These are phyloP conservation scores for Helleia helle DNA, from an alignment of 2,888 invertebrate species.

Conservation along the genomic window DNA sequence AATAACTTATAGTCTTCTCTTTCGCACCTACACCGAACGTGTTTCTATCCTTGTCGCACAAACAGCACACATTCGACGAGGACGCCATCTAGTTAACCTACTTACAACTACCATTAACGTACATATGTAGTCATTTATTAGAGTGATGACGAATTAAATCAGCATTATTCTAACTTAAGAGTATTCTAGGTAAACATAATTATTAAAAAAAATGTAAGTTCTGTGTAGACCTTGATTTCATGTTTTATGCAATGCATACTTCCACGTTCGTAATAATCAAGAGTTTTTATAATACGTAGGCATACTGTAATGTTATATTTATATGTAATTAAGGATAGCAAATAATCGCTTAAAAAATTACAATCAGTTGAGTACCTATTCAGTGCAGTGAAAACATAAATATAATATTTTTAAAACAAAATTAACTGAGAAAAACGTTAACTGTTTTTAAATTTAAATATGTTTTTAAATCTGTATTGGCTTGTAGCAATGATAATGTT, in stretches of 20 bases:
- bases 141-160: constrained; percentile 14
- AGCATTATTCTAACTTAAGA: constrained; percentile 7
- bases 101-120: constrained; percentile 29
- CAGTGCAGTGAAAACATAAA: too few species aligned
- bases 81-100: constrained; percentile 57
- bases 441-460: too few species aligned
- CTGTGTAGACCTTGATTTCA: constrained; percentile 5
- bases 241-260: constrained; percentile 1
- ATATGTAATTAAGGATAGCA: too few species aligned
- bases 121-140: constrained; percentile 11
- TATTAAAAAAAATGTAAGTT: constrained; percentile 6
- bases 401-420: too few species aligned
- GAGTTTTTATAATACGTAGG: too few species aligned
- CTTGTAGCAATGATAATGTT: too few species aligned
- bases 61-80: constrained; percentile 30
- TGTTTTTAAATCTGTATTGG: too few species aligned
- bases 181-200: constrained; percentile 8
- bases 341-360: too few species aligned
- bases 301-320: too few species aligned
- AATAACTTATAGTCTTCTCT: constrained; percentile 50
- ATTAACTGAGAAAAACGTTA: too few species aligned
- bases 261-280: background rate
- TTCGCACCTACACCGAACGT: constrained; percentile 30
- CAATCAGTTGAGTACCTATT: too few species aligned
- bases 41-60: constrained; percentile 30